Evolutionary conservation across 2,113 vertebrate species (phyloP), one percentile per base, ranked within the genome.

Genomic region (Cygnus atratus): DNA sequence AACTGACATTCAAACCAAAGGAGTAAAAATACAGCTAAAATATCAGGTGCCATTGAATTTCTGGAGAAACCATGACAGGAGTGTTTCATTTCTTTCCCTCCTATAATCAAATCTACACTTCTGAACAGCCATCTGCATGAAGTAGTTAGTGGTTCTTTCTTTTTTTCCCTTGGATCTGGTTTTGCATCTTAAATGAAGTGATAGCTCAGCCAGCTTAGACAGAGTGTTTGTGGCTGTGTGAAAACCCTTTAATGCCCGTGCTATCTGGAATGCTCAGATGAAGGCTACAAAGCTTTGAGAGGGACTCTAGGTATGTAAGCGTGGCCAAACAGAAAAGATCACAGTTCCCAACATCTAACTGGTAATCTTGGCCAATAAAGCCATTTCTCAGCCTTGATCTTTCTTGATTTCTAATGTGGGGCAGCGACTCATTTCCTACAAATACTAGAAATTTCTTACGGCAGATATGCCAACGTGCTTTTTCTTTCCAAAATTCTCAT

Each of bases 1-100:
- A 91, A 88, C 66, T 96, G 96, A 97, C 96, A 52, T 65, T 87
- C 92, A 92, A 93, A 93, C 92, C 75, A 81, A 93, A 96, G 92
- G 93, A 97, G 74, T 88, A 77, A 90, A 95, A 96, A 57, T 93
- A 68, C 24, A 83, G 70, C 84, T 96, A 93, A 95, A 96, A 90
- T 84, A 96, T 92, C 93, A 92, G 96, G 95, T 97, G 95, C 93
- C 4, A 1, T 54, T 90, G 72, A 93, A 48, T 78, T 79, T 85
- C 59, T 91, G 44, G 65, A 95, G 79, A 71, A 95, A 87, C 65
- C 17, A 41, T 94, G 85, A 75, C 88, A 94, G 88, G 59, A 44
- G 28, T 28, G 26, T 61, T 96, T 78, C 57, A 91, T 87, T 94
- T 94, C 80, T 94, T 88, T 75, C 58, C 90, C 54, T 88, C 62